Percentiles rank a stretch among this genome's conserved stretches.
These are phyloP conservation scores for Samia ricini DNA, from an alignment of 1,140 invertebrate species.

Conservation along the genomic window DNA sequence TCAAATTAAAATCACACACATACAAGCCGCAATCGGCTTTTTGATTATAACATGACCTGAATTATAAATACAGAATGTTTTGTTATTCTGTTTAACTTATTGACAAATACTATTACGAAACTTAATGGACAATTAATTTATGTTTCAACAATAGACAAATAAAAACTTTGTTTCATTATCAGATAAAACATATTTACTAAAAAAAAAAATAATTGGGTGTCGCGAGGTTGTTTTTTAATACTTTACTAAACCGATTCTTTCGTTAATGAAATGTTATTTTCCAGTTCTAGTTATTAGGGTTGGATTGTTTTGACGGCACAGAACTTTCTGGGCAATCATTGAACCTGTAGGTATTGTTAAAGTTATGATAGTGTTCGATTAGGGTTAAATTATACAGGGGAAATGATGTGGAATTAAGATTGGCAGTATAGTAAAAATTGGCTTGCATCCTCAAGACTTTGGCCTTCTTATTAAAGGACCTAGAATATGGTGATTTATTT, in stretches of 20 bases:
- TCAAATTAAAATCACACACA: not conserved
- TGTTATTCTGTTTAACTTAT: not conserved
- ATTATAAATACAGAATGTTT: not conserved
- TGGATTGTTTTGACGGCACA: too few species aligned
- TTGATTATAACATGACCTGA: not conserved
- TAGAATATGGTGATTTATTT: too few species aligned
- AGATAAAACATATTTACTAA: not conserved
- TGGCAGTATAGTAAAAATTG: too few species aligned
- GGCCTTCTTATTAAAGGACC: too few species aligned
- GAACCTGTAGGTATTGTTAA: too few species aligned
- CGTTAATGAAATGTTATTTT: not conserved
- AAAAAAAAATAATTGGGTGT: slow-evolving; percentile 7
- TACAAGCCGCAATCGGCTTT: not conserved
- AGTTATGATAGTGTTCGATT: too few species aligned
- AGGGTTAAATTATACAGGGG: too few species aligned
- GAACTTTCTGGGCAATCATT: too few species aligned
- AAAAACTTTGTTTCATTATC: slow-evolving; percentile 15
- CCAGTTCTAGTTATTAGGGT: too few species aligned
- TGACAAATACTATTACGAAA: slow-evolving; percentile 15
- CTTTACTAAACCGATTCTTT: not conserved
- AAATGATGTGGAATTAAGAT: too few species aligned
- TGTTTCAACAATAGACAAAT: slow-evolving; percentile 14
- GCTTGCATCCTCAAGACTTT: too few species aligned
- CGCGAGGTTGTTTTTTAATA: not conserved
- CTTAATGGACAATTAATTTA: slow-evolving; percentile 15